Conservation (phyloP, 2,113 vertebrate genomes). For the Ursus arctos region DNA sequence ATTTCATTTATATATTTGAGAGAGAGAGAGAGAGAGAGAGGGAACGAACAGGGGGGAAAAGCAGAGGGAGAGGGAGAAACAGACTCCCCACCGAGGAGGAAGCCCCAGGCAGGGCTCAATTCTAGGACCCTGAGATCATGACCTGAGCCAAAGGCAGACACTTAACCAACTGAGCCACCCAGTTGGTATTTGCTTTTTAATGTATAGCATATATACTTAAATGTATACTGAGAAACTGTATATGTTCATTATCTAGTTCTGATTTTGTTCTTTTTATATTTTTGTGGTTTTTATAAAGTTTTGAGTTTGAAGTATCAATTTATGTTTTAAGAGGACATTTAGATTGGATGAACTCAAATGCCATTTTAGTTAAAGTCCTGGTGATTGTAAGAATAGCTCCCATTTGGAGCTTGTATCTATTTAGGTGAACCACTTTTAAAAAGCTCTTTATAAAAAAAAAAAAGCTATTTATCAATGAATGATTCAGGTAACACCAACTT, state of each 20-base stretch:
- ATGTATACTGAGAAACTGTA: not conserved
- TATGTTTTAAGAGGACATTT: constrained; percentile 24
- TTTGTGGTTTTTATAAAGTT: not conserved
- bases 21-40: too few species aligned
- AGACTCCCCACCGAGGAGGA: too few species aligned
- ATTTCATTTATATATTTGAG: too few species aligned
- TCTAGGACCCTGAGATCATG: too few species aligned
- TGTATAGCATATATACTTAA: not conserved
- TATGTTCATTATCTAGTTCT: not conserved
- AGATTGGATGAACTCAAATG: not conserved
- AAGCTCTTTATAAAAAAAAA: not conserved
- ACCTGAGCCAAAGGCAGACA: too few species aligned
- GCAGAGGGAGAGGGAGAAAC: too few species aligned
- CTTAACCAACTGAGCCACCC: too few species aligned
- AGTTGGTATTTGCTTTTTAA: not conserved
- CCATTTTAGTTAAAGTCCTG: not conserved
- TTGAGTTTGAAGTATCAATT: not conserved
- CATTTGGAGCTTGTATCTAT: not conserved
- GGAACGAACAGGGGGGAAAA: too few species aligned
- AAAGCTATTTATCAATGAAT: not conserved
- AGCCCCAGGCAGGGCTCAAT: too few species aligned
- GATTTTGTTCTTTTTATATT: not conserved
- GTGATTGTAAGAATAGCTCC: not conserved
- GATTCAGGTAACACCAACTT: not conserved
- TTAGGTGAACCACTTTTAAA: not conserved